Percentiles rank a stretch among this genome's conserved stretches.
Evolutionary conservation across 2,797 vertebrate species (phyloP).

Genomic region (Varecia variegata): DNA sequence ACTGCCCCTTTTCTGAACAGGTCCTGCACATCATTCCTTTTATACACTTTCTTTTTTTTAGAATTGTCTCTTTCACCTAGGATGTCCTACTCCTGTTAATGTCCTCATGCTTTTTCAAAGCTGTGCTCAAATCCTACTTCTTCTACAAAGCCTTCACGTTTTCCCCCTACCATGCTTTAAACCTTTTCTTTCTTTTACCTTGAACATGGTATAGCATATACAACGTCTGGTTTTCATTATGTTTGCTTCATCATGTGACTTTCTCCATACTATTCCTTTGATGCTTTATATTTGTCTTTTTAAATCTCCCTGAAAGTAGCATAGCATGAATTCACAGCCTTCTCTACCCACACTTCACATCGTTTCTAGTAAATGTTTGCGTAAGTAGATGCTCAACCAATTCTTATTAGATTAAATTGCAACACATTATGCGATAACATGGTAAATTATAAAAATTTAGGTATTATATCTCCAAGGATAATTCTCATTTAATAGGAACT

Average conservation of each 20-base stretch:
- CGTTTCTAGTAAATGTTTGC: background rate
- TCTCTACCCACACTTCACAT: background rate
- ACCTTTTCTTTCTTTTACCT: background rate
- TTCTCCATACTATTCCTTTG: background rate
- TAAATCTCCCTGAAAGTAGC: background rate
- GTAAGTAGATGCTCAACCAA: background rate
- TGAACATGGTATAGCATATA: background rate
- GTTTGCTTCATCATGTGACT: background rate
- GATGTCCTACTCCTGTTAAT: background rate
- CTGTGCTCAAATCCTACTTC: background rate
- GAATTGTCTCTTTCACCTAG: background rate
- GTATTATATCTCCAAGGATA: background rate
- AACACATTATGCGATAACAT: background rate
- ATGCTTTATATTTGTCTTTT: background rate
- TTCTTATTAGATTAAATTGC: background rate
- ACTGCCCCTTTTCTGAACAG: background rate
- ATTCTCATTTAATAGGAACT: background rate
- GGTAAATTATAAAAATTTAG: background rate
- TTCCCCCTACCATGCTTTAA: background rate
- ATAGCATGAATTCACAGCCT: background rate
- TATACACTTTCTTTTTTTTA: background rate
- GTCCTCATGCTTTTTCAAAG: background rate
- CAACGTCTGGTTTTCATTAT: background rate
- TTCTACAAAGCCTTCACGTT: background rate
- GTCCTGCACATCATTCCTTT: background rate